These are phyloP conservation scores for Lepidonotus clava DNA, from an alignment of 2,888 invertebrate species.

Conservation along the genomic window DNA sequence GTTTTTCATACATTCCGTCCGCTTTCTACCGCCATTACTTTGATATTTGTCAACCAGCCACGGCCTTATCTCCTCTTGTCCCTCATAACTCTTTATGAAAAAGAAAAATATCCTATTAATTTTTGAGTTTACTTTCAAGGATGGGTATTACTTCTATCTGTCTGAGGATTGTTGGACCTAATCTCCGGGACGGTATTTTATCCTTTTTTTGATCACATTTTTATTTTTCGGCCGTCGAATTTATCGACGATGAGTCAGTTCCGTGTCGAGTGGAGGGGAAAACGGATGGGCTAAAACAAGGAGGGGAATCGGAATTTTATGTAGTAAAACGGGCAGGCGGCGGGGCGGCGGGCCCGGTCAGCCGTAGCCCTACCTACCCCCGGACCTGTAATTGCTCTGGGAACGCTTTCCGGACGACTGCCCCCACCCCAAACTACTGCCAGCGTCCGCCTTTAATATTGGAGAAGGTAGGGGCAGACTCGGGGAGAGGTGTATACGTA, in stretches of 20 bases:
- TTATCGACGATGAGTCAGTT: neutral
- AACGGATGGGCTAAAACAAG: neutral
- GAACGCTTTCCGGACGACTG: neutral
- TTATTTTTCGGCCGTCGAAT: too few species aligned
- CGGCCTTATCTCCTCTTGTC: too few species aligned
- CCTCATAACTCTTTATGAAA: too few species aligned
- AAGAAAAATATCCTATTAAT: too few species aligned
- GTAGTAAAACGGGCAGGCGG: neutral
- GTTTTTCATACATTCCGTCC: too few species aligned
- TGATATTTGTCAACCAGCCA: too few species aligned
- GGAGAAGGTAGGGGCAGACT: neutral
- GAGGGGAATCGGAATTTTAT: neutral
- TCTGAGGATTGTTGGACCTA: too few species aligned
- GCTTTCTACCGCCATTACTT: too few species aligned
- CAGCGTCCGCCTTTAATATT: neutral
- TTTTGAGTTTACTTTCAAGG: too few species aligned
- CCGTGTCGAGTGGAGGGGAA: neutral
- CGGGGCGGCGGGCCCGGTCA: neutral
- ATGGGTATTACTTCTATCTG: too few species aligned
- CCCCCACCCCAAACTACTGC: neutral
- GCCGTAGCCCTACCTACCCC: neutral
- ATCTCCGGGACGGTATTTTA: too few species aligned
- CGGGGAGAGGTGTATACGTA: constrained; percentile 6
- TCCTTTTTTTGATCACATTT: too few species aligned
- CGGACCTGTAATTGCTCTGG: constrained; percentile 7